Conservation (phyloP, 2,888 invertebrate genomes). For the Pseudococcus viburni region DNA sequence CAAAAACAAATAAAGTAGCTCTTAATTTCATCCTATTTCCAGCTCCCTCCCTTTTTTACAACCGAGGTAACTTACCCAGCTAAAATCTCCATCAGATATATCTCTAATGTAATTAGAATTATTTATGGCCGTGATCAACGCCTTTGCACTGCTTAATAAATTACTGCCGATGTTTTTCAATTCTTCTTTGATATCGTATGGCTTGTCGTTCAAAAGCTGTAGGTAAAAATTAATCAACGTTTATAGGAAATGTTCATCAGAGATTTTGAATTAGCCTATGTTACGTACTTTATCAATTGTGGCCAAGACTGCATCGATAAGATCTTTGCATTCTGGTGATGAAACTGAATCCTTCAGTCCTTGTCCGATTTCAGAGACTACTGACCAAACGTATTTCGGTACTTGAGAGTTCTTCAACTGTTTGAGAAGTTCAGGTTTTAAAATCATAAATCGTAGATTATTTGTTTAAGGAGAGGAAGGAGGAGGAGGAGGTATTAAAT, state of each 20-base stretch:
- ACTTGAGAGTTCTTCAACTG: constrained; percentile 60
- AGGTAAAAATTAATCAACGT: not conserved
- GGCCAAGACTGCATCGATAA: constrained; percentile 30
- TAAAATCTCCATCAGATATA: not conserved
- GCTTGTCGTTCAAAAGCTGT: constrained; percentile 60
- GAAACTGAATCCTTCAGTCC: constrained; percentile 58
- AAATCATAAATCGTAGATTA: not conserved
- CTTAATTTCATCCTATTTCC: not conserved
- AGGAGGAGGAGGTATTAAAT: no score
- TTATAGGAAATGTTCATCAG: no score
- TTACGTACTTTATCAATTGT: constrained; percentile 25
- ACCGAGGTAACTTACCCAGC: constrained; percentile 33
- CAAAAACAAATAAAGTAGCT: not conserved
- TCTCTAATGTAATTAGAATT: constrained; percentile 50
- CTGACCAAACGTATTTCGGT: constrained; percentile 48
- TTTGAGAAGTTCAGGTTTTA: not conserved
- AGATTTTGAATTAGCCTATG: no score
- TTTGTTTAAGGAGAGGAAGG: no score
- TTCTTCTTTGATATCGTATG: constrained; percentile 46
- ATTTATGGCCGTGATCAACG: constrained; percentile 25
- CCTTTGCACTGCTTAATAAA: constrained; percentile 2
- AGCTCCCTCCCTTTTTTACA: not conserved
- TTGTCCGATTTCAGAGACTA: constrained; percentile 13
- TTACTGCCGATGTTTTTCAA: constrained; percentile 28
- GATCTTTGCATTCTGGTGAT: constrained; percentile 52